Conservation (phyloP, 2,113 vertebrate genomes). For the Erythrolamprus reginae region DNA sequence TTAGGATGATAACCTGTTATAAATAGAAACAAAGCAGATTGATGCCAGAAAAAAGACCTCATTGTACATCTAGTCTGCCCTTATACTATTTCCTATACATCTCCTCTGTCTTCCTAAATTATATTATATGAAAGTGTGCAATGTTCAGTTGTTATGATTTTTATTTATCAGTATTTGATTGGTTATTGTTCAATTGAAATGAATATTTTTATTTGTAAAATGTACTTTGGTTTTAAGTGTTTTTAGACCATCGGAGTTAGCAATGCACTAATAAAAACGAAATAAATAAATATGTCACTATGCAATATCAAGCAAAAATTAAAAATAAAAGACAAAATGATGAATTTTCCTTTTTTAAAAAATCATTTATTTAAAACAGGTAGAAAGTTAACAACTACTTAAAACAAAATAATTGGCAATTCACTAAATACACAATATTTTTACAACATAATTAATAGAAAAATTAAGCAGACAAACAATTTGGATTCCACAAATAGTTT, state of each 20-base stretch:
- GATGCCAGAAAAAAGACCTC: no score
- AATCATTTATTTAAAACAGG: not conserved
- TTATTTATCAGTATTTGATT: not conserved
- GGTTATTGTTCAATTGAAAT: not conserved
- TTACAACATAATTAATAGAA: not conserved
- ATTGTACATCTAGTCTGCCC: no score
- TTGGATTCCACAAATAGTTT: not conserved
- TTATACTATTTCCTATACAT: no score
- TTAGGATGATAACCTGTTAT: not conserved
- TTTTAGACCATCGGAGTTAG: not conserved
- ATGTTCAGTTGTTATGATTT: not conserved
- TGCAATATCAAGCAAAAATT: not conserved
- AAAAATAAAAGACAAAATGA: not conserved
- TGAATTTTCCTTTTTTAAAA: not conserved
- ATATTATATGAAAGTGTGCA: not conserved
- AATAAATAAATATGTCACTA: not conserved
- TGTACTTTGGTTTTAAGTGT: not conserved
- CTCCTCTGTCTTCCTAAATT: not conserved
- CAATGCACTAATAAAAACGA: not conserved
- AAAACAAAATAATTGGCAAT: not conserved
- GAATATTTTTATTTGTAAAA: not conserved
- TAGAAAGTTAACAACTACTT: not conserved
- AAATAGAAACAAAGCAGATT: no score
- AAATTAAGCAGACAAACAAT: not conserved
- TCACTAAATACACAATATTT: not conserved